Percentiles rank a stretch among this genome's conserved stretches.
These are phyloP conservation scores for Enteromius trimaculatus DNA, from an alignment of 2,797 vertebrate species.

Conservation along the genomic window DNA sequence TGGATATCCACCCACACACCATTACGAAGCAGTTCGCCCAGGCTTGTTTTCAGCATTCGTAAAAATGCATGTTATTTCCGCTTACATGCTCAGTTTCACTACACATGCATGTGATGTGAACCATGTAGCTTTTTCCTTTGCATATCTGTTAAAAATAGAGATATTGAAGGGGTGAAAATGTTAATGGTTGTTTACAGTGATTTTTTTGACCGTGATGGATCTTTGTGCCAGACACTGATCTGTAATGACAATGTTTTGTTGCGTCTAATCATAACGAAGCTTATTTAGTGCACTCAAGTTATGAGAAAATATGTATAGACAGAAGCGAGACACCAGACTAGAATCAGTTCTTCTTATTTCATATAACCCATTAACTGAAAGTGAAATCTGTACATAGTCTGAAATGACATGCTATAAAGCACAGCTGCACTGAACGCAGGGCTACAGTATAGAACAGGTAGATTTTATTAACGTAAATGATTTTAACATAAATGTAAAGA, in stretches of 20 bases:
- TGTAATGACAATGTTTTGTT: neutral
- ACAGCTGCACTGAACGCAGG: neutral
- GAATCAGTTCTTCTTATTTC: constrained; percentile 23
- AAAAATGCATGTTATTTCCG: constrained; percentile 31
- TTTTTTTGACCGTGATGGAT: constrained; percentile 32
- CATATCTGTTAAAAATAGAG: neutral
- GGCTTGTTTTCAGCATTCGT: constrained; percentile 43
- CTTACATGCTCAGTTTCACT: constrained; percentile 6
- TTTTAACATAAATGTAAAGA: too few species aligned
- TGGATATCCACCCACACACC: constrained; percentile 55
- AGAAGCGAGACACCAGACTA: constrained; percentile 4
- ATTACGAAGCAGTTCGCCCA: constrained; percentile 45
- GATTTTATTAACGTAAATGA: neutral
- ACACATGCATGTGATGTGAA: constrained; percentile 15
- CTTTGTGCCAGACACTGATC: neutral
- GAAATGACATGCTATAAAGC: neutral
- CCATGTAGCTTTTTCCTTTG: neutral
- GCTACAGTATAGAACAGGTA: neutral
- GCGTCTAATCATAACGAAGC: neutral
- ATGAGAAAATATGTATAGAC: neutral
- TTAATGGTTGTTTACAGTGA: neutral
- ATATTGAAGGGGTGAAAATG: neutral
- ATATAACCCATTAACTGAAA: constrained; percentile 8
- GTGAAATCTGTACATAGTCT: constrained; percentile 11
- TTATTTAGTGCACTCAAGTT: neutral